Base-by-base conservation (phyloP, 2,113 vertebrate species). In the Lagopus leucura region DNA sequence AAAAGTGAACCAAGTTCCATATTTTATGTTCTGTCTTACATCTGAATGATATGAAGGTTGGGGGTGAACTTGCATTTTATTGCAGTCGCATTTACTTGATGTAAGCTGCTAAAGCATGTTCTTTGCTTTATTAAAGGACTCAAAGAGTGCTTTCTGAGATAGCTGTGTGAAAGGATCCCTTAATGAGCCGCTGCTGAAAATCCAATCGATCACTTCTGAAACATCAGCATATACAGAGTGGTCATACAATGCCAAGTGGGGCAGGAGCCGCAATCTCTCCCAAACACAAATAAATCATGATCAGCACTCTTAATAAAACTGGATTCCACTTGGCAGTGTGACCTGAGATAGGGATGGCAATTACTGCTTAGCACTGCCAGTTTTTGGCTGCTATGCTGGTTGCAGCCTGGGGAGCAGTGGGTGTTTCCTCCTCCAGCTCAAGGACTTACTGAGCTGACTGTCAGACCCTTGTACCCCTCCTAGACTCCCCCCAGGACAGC, bases 371-470 rank as follows among this genome's bases (percentile, higher is more conserved):
- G 32, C 36, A 25, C 25, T 30, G 19, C 11, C 11, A 0, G 22
- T 30, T 67, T 8, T 71, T 0, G 3, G 79, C 20, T 30, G 14
- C n/a, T 6, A 0, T 0, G 7, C 12, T 11, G 77, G 55, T 13
- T 19, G 30, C 32, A 16, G 45, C 7, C n/a, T 34, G 5, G 8
- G 32, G 61, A 40, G 25, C 6, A 21, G 16, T 52, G 15, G 25
- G 22, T 32, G 25, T 36, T 36, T 72, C 78, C 47, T 79, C 5
- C 20, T 55, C 20, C 13, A 7, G 6, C 48, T 32, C 0, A 0
- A 55, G 12, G 69, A 1, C 22, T 81, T 38, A 14, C 9, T 0
- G 24, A 50, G 4, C 19, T 64, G 82, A 14, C 12, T 4, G 9
- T 3, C 38, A 16, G 40, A 1, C 18, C n/a, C 21, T 18, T 7